Percentiles rank a stretch among this genome's conserved stretches.
These are phyloP conservation scores for Phoxinus dragarum DNA, from an alignment of 2,797 vertebrate species.

Conservation along the genomic window DNA sequence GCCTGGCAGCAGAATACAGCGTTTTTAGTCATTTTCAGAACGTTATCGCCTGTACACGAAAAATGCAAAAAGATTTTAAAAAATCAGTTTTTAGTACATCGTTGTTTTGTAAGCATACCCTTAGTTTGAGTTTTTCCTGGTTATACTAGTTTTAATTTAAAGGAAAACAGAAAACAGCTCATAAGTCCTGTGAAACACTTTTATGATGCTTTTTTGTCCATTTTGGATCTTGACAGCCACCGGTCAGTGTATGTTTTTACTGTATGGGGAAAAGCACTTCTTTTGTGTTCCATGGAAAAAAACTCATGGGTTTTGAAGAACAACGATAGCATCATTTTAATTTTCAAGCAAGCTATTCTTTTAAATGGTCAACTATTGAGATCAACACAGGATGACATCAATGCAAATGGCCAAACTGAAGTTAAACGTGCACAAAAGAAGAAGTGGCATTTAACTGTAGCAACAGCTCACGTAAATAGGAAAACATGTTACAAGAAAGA, in stretches of 20 bases:
- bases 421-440: neutral
- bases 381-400: neutral
- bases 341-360: neutral
- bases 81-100: too few relatives aligned
- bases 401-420: neutral
- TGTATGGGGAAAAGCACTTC: neutral
- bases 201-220: neutral
- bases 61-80: too few relatives aligned
- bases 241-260: neutral
- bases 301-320: neutral
- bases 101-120: too few relatives aligned
- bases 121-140: neutral
- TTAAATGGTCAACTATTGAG: neutral
- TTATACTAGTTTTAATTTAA: neutral
- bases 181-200: neutral
- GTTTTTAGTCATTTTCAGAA: too few relatives aligned
- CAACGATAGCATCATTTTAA: neutral
- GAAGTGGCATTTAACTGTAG: neutral
- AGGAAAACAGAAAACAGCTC: neutral
- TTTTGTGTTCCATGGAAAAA: neutral
- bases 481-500: neutral
- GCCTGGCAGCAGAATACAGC: too few relatives aligned
- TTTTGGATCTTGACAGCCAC: neutral
- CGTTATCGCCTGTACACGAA: too few relatives aligned
- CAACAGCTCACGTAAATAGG: neutral